Evolutionary conservation across 2,888 invertebrate genomes (phyloP), one percentile per base, ranked within the genome.

Genomic region (Crematogaster levior): DNA sequence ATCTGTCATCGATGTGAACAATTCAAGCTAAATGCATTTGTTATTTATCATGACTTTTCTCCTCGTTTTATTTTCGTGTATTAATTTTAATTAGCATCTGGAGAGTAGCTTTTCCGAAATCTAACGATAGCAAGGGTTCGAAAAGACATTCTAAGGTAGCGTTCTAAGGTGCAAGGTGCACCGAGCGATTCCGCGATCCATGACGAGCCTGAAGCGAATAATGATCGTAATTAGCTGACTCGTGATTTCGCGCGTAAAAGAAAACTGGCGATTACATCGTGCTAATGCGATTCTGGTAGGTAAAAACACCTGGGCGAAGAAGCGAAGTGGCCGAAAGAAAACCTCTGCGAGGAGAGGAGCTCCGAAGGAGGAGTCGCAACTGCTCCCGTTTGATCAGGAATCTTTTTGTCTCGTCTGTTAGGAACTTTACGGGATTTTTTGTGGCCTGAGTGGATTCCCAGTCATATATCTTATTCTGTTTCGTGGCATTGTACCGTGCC

Each of bases 391-490:
- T 85, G 84, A 79, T 10, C 74, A 18, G 12, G 24, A 72, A 75
- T 53, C 86, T 86, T 87, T 89, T 89, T 84, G 86, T 87, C 85
- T 84, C 84, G 85, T 85, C 85, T 85, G 87, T 89, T 89, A 81
- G 87, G 81, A 86, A 86, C 89, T 90, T 89, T 87, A 89, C 88
- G 89, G 87, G 88, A 91, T 85, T 90, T 89, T 89, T 88, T 88
- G 84, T 88, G 87, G 85, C 9, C 51, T 88, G 63, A 85, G 85
- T 79, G 85, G 83, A 88, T 86, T 90, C 87, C 86, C 83, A 88
- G 88, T 90, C 91, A 90, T 93, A 92, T 91, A 92, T 92, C 91
- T 92, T 90, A 90, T 90, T 91, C 85, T 86, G 87, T 84, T 88
- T 86, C 83, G 82, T 86, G 87, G 87, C 86, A 90, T 90, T 89